These are phyloP conservation scores for Geococcyx californianus DNA, from an alignment of 2,113 vertebrate species.

Conservation along the genomic window DNA sequence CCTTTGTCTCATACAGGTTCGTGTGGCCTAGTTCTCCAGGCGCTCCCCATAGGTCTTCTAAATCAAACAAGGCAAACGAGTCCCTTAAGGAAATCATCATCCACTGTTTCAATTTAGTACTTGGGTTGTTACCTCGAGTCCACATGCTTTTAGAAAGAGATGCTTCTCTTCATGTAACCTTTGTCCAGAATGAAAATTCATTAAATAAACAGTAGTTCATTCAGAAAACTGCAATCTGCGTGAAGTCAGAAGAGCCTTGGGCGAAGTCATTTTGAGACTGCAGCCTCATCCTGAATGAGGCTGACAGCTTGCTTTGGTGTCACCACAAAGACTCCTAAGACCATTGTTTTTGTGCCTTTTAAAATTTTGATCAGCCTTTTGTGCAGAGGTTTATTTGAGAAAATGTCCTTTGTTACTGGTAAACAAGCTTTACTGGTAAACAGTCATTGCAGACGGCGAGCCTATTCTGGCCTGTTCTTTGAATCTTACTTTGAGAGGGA, in stretches of 20 bases:
- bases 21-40: not conserved
- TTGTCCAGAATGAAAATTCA: not conserved
- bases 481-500: not conserved
- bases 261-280: not conserved
- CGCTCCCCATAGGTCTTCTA: not conserved
- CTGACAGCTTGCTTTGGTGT: not conserved
- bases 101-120: not conserved
- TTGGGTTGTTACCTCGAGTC: not conserved
- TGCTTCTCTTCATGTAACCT: not conserved
- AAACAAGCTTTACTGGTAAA: not conserved
- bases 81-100: not conserved
- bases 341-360: not conserved
- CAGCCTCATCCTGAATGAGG: not conserved
- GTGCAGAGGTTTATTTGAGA: not conserved
- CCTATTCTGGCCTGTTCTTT: not conserved
- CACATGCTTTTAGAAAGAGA: not conserved
- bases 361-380: not conserved
- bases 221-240: not conserved
- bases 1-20: not conserved
- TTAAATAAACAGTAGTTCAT: not conserved
- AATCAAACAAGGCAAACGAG: not conserved
- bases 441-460: not conserved
- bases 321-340: not conserved
- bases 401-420: not conserved
- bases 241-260: not conserved